phyloP scores from a whole-genome alignment of 2,888 invertebrate species.

The Criorhina ranunculi region DNA sequence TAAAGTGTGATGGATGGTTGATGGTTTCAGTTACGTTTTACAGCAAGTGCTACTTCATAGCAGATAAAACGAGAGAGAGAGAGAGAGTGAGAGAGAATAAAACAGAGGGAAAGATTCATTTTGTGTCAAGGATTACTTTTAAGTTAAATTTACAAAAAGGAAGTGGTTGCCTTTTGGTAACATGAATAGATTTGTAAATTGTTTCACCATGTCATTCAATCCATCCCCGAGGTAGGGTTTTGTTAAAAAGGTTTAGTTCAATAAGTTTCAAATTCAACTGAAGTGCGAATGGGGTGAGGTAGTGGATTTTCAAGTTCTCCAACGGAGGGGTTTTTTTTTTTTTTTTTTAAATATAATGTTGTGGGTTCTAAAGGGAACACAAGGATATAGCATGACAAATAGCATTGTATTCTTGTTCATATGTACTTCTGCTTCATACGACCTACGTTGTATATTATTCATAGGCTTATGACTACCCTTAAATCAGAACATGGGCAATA shows the following conservation, averaged over 20 bases:
- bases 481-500: no score
- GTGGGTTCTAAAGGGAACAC: no score
- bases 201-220: background rate
- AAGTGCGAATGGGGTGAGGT: background rate
- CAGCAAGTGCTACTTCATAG: constrained; percentile 30
- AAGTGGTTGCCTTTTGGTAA: constrained; percentile 51
- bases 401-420: no score
- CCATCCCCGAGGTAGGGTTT: background rate
- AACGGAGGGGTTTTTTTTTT: no score
- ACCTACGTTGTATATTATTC: no score
- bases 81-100: no score
- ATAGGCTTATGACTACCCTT: no score
- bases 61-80: no score
- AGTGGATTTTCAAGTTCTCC: no score
- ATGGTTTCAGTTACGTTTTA: constrained; percentile 51
- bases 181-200: constrained; percentile 42
- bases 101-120: constrained; percentile 40
- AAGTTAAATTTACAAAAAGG: constrained; percentile 22
- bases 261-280: background rate
- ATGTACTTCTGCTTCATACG: no score
- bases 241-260: background rate
- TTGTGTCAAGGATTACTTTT: constrained; percentile 50
- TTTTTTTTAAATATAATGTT: no score
- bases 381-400: no score
- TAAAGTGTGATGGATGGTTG: constrained; percentile 60